phyloP scores from a whole-genome alignment of 2,797 vertebrate genomes.

The Galago senegalensis region DNA sequence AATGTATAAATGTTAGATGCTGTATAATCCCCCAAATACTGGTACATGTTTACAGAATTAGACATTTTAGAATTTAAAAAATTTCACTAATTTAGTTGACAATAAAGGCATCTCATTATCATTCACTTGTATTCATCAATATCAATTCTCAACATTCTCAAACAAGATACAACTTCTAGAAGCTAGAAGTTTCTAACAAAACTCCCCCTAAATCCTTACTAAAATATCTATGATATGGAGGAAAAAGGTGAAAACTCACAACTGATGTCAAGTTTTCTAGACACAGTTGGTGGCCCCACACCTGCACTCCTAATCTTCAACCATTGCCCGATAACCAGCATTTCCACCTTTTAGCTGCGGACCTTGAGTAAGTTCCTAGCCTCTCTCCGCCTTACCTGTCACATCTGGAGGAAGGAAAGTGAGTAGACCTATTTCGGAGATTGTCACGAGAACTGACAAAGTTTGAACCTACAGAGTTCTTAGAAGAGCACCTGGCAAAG shows the following conservation, averaged over 20 bases:
- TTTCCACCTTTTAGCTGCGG: not conserved
- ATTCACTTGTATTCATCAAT: not conserved
- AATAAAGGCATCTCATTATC: not conserved
- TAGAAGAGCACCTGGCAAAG: not conserved
- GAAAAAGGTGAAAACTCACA: not conserved
- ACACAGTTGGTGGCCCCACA: not conserved
- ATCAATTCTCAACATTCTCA: not conserved
- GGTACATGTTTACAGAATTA: constrained; percentile 4
- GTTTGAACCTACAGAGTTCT: not conserved
- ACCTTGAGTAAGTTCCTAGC: not conserved
- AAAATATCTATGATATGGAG: not conserved
- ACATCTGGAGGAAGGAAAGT: not conserved
- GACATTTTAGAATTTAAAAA: not conserved
- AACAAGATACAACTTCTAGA: not conserved
- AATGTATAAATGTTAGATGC: constrained; percentile 15
- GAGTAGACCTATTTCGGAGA: not conserved
- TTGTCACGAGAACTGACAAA: not conserved
- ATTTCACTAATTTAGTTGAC: not conserved
- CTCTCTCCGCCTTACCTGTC: not conserved
- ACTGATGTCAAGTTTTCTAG: constrained; percentile 15
- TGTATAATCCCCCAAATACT: not conserved
- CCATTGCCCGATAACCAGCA: not conserved
- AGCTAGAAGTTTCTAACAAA: not conserved
- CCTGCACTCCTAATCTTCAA: not conserved
- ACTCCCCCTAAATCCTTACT: not conserved